Evolutionary conservation across 2,113 vertebrate species (phyloP), one percentile per base, ranked within the genome.

Genomic region (Daphoenositta chrysoptera): DNA sequence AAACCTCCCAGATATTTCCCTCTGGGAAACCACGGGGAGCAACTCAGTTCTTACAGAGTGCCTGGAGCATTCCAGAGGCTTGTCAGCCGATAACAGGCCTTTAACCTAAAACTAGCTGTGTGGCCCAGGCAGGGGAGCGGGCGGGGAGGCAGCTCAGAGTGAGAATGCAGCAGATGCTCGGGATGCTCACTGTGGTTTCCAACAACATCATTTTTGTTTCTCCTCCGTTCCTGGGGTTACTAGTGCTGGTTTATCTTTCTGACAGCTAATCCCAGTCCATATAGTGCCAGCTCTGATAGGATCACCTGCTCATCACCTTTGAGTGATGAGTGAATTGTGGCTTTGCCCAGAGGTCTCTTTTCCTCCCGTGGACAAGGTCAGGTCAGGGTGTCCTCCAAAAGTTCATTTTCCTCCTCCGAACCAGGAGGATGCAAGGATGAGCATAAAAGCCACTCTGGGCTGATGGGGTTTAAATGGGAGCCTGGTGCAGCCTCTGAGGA

Each of bases 161-260:
- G 1, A 18, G 54, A 39, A 19, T 20, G 24, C 76, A 28, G 58
- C 0, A 0, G 30, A 23, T 70, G 33, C 47, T 58, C 0, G 0
- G 45, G 31, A 39, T 48, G 44, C 37, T 68, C 66, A 9, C 11
- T 3, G 0, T 2, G 15, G 10, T 58, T 71, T 75, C 76, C 60
- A 40, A 27, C 37, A 68, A 71, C 8, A 28, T 19, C 17, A 21
- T 63, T 54, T 75, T 47, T 51, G 60, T 31, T 83, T 93, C 51
- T 83, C 16, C 31, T 40, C 28, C 0, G 0, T 44, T 58, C 22
- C 35, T 65, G 24, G 37, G 27, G 27, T 66, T 89, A 50, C 27
- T 42, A 28, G 19, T 37, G 39, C 64, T 63, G 50, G 28, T 77
- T 54, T 54, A 26, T 56, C 50, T 47, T 86, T 87, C 56, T 63